Percentiles rank a stretch among this genome's conserved stretches.
Conservation (phyloP, 2,797 vertebrate genomes). For the Monodelphis domestica region DNA sequence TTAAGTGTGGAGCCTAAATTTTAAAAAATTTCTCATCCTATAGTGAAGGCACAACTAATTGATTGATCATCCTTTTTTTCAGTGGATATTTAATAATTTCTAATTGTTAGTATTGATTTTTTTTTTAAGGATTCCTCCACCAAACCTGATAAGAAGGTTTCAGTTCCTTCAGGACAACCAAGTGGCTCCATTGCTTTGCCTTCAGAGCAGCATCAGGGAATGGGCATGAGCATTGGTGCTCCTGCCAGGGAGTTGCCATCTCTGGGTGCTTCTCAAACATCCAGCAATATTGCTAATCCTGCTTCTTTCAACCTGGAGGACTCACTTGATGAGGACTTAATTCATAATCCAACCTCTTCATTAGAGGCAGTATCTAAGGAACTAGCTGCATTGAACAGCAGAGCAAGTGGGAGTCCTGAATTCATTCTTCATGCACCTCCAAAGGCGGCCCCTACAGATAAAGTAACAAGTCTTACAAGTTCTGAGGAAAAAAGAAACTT, state of each 20-base stretch:
- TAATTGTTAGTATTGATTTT: constrained; percentile 44
- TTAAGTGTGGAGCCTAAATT: not conserved
- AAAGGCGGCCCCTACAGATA: constrained; percentile 77
- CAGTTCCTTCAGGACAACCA: constrained; percentile 75
- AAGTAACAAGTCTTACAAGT: constrained; percentile 68
- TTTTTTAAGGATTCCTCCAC: constrained; percentile 83
- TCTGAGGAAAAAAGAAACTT: constrained; percentile 86
- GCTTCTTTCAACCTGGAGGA: constrained; percentile 82
- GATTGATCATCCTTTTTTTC: not conserved
- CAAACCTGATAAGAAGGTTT: constrained; percentile 87
- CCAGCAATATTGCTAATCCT: constrained; percentile 70
- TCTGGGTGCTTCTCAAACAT: constrained; percentile 70
- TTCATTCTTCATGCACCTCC: constrained; percentile 79
- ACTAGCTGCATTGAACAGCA: constrained; percentile 82
- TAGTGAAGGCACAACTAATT: not conserved
- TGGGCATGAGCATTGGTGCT: constrained; percentile 69
- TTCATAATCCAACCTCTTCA: constrained; percentile 82
- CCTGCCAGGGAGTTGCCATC: constrained; percentile 80
- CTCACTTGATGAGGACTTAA: constrained; percentile 84
- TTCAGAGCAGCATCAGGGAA: constrained; percentile 79
- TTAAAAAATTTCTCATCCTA: not conserved
- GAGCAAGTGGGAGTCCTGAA: constrained; percentile 70
- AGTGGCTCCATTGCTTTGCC: constrained; percentile 75
- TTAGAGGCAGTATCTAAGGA: constrained; percentile 85
- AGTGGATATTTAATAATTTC: not conserved